phyloP scores from a whole-genome alignment of 2,797 vertebrate genomes.

The Malacoraja senta region DNA sequence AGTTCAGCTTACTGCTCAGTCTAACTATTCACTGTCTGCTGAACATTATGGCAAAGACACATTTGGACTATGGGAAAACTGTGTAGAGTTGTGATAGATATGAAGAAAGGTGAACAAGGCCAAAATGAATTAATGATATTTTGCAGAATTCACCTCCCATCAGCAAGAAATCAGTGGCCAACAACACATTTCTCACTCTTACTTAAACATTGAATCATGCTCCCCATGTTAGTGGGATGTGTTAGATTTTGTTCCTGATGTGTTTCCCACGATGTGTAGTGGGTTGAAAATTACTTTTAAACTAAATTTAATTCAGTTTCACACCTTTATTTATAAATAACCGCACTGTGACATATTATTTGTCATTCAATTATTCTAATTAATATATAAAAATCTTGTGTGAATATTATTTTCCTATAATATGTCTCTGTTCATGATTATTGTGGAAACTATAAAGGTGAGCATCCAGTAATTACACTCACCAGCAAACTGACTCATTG shows the following conservation, averaged over 20 bases:
- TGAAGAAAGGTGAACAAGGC: neutral
- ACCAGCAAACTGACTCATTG: neutral
- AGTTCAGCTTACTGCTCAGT: neutral
- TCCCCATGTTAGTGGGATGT: conserved; percentile 19
- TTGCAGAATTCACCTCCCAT: neutral
- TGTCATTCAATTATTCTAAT: conserved; percentile 20
- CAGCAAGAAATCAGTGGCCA: neutral
- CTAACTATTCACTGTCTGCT: neutral
- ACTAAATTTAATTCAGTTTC: neutral
- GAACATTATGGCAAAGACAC: neutral
- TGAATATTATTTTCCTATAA: neutral
- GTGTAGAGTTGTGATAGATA: neutral
- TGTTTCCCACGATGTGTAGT: neutral
- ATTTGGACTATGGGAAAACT: neutral
- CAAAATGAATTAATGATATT: neutral
- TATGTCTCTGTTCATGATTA: neutral
- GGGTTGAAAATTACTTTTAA: conserved; percentile 27
- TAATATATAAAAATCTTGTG: neutral
- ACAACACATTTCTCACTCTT: neutral
- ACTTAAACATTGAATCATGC: neutral
- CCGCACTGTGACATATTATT: neutral
- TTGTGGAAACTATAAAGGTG: neutral
- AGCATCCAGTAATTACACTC: neutral
- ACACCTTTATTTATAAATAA: conserved; percentile 26
- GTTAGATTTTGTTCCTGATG: conserved; percentile 22